Base-by-base conservation (phyloP, 2,113 vertebrate genomes). In the Megatriorchis doriae region DNA sequence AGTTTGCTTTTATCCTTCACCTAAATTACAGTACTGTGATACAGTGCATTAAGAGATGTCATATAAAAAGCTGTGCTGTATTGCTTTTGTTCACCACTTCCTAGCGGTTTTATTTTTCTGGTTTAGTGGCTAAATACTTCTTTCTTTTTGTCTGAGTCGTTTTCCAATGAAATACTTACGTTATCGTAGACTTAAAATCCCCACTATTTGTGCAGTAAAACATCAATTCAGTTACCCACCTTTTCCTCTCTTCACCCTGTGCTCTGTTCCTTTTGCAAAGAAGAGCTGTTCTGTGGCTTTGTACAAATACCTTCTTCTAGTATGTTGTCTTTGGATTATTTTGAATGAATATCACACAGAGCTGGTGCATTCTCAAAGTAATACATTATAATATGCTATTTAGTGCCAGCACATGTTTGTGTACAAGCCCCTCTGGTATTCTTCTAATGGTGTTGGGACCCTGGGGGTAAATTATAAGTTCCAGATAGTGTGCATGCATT, bases 371-470 rank as follows among this genome's bases (percentile, higher is more conserved):
- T 83, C 38, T 82, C 16, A 18, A 18, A 29, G 47, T 42, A 59
- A 70, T 59, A 56, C 5, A 12, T 67, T 68, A 25, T 32, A 42
- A 32, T 52, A 6, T 42, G 16, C 21, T 53, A 9, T 16, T 90
- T 74, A 11, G 14, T 50, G 42, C 52, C 29, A 59, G 23, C 62
- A 45, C 5, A 11, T 3, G 10, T 40, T 72, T 55, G 19, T 70
- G 15, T 73, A 2, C 22, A 18, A 34, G 47, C 52, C 26, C 38
- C 7, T 66, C 16, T 62, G 66, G 16, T 67, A 13, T 63, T 74
- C 40, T 56, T 40, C 13, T 82, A 11, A 34, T n/a, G 47, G 25
- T 70, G n/a, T 42, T 3, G 0, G 15, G 29, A 16, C 0, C 1
- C 32, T 83, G 66, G 25, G 18, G 12, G 4, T 82, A 53, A 32